A percentile compares a stretch with the other conserved stretches of the same genome.
Conservation (phyloP, 2,888 invertebrate species). For the Sphaerophoria taeniata region DNA sequence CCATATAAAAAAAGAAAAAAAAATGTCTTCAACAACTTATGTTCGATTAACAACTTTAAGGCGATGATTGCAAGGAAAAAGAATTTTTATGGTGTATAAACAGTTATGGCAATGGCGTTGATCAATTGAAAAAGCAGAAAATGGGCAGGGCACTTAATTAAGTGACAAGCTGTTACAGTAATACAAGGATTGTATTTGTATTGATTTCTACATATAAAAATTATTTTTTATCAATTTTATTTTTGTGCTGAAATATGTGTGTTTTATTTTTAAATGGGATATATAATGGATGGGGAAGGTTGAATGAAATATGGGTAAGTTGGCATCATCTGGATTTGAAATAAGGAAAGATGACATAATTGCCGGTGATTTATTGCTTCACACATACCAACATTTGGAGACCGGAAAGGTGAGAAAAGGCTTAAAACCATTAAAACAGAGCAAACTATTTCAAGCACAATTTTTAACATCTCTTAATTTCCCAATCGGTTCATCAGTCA, state of each 20-base stretch:
- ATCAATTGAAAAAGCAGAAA: conserved; percentile 66
- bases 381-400: neutral
- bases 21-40: neutral
- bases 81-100: conserved; percentile 44
- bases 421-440: neutral
- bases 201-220: conserved; percentile 1
- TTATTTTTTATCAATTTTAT: neutral
- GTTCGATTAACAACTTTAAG: neutral
- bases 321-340: conserved; percentile 14
- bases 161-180: conserved; percentile 65
- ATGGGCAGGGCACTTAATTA: conserved; percentile 73
- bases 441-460: too few relatives aligned
- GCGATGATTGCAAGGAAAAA: conserved; percentile 51
- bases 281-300: neutral
- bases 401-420: neutral
- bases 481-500: conserved; percentile 13
- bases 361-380: conserved; percentile 1
- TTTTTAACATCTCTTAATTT: too few relatives aligned
- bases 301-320: conserved; percentile 7
- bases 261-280: neutral
- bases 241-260: neutral
- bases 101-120: conserved; percentile 66
- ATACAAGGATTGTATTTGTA: conserved; percentile 19
- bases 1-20: conserved; percentile 22
- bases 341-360: conserved; percentile 48